Evolutionary conservation across 2,797 vertebrate genomes (phyloP), one percentile per base, ranked within the genome.

Genomic region (Heterohyrax brucei): DNA sequence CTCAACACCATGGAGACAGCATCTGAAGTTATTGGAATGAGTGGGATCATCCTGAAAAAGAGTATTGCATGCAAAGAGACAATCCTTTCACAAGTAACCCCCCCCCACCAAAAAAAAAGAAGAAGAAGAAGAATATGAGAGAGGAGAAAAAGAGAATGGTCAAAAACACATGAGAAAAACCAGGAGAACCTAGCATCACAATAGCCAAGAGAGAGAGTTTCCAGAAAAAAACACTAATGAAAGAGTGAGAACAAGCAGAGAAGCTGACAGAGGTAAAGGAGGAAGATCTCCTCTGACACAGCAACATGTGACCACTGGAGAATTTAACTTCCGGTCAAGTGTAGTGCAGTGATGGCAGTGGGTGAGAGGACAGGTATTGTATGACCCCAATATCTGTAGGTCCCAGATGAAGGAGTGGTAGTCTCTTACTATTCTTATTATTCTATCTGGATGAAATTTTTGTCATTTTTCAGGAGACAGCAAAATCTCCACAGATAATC

Each of bases 331-430:
- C 21, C 26, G 13, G 46, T 59, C 30, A 12, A 53, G n/a, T 1
- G 48, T 9, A 30, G 22, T 39, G 39, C 39, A 39, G 39, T 39
- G 48, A 22, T 1, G 39, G 24, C 22, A 4, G 18, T 1, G 28
- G 10, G 28, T 7, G 10, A 10, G 53, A 46, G 26, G 48, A 2
- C 39, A 18, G 3, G 56, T n/a, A 1, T 0, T 0, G 1, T 7
- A 8, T 46, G 85, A 33, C 64, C 9, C 2, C 18, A 30, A 3
- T 30, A 50, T 68, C 22, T 33, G 33, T 24, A 10, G 3, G 24
- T 0, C n/a, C n/a, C 10, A 80, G 50, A 26, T 8, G 18, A 1
- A 18, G 28, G 10, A 30, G 30, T 26, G 28, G 2, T 66, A 22
- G 1, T 5, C 6, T 50, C 30, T 30, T 5, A 2, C 24, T 73